Evolutionary conservation across 2,888 invertebrate species (phyloP).

Genomic region (Lasioglossum villosulum): DNA sequence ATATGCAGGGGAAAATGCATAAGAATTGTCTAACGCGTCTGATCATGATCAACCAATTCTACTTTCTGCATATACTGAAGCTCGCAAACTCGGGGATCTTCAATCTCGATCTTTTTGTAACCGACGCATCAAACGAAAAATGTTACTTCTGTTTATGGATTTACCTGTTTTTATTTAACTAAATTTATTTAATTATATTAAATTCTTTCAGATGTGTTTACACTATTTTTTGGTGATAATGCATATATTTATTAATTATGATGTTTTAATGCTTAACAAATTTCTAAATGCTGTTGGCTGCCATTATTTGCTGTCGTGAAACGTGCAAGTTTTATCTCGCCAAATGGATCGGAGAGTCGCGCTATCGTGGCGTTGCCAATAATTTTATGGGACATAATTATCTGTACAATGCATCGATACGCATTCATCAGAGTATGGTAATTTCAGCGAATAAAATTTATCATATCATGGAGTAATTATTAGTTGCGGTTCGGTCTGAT

Average conservation of each 20-base stretch:
- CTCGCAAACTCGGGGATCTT: no score
- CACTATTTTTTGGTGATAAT: not conserved
- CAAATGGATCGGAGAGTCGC: constrained; percentile 17
- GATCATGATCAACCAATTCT: no score
- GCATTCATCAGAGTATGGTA: constrained; percentile 26
- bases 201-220: no score
- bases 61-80: no score
- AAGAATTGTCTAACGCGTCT: no score
- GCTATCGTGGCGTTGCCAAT: not conserved
- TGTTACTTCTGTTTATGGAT: no score
- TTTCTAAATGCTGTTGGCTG: not conserved
- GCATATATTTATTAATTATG: not conserved
- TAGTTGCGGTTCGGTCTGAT: constrained; percentile 28
- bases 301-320: not conserved
- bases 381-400: constrained; percentile 36
- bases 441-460: constrained; percentile 47
- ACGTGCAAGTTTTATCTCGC: not conserved
- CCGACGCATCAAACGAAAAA: no score
- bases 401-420: constrained; percentile 31
- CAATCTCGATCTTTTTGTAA: no score
- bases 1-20: no score
- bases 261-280: not conserved
- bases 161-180: no score
- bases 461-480: constrained; percentile 46
- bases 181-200: no score